A percentile compares a stretch with the other conserved stretches of the same genome.
Evolutionary conservation across 2,797 vertebrate genomes (phyloP).

Genomic region (Pelobates cultripes): DNA sequence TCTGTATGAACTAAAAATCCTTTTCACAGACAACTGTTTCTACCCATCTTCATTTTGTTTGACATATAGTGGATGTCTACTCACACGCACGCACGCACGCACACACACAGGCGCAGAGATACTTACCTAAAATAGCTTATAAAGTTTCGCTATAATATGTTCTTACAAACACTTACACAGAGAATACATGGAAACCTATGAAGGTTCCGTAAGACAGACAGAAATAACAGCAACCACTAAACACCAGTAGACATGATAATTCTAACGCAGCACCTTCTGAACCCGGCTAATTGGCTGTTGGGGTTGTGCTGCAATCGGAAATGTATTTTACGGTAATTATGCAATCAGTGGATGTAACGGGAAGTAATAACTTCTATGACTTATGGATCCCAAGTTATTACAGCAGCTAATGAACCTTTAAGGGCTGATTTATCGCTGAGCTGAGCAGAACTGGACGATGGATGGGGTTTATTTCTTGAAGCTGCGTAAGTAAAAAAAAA

Average conservation of each 20-base stretch:
- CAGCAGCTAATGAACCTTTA: constrained; percentile 60
- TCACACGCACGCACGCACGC: too few species aligned
- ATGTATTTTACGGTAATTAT: constrained; percentile 59
- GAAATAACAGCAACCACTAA: constrained; percentile 51
- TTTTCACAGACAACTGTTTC: too few species aligned
- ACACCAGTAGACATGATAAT: constrained; percentile 51
- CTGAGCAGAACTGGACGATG: constrained; percentile 20
- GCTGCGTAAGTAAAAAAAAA: neutral
- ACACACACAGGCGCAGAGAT: too few species aligned
- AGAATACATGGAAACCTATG: too few species aligned
- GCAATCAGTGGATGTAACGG: constrained; percentile 58
- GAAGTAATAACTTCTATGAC: constrained; percentile 57
- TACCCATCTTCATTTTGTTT: too few species aligned
- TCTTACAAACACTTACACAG: too few species aligned
- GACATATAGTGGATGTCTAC: too few species aligned
- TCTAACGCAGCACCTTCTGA: constrained; percentile 55
- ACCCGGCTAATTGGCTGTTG: constrained; percentile 58
- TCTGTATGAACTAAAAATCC: too few species aligned
- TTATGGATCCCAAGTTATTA: constrained; percentile 57
- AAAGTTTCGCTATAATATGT: too few species aligned
- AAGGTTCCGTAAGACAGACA: too few species aligned
- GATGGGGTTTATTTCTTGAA: neutral
- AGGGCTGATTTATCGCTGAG: constrained; percentile 56
- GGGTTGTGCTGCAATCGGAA: constrained; percentile 56
- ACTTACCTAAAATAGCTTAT: too few species aligned